Conservation (phyloP, 2,888 invertebrate genomes). For the Vandiemenella viatica region DNA sequence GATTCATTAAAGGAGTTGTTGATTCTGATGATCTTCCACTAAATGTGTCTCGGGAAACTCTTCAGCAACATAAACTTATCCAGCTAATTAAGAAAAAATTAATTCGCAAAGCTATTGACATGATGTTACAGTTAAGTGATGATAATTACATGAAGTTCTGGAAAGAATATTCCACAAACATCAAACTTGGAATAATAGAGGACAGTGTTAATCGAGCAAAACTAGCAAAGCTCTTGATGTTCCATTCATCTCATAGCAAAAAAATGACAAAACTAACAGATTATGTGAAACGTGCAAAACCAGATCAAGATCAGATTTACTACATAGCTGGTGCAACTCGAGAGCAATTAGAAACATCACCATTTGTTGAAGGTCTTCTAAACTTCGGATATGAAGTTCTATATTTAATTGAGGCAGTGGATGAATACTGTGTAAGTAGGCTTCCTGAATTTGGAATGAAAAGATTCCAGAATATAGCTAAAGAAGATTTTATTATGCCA, state of each 20-base stretch:
- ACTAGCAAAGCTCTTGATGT: neutral
- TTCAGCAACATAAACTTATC: slow-evolving; percentile 2
- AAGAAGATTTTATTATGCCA: neutral
- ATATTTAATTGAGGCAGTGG: neutral
- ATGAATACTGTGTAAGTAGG: neutral
- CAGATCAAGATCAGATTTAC: slow-evolving; percentile 1
- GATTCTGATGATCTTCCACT: slow-evolving; percentile 7
- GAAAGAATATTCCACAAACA: neutral
- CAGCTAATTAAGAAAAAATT: neutral
- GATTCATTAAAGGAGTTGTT: slow-evolving; percentile 2
- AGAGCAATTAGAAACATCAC: neutral
- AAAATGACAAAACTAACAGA: neutral
- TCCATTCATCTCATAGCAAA: neutral
- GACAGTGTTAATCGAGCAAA: neutral
- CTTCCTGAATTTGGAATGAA: neutral
- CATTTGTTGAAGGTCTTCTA: neutral
- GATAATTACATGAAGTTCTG: neutral
- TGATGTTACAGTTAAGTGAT: neutral
- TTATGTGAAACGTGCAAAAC: neutral
- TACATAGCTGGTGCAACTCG: neutral
- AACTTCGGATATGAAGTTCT: neutral
- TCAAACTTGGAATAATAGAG: slow-evolving; percentile 1
- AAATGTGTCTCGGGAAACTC: slow-evolving; percentile 3
- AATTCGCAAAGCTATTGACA: neutral
- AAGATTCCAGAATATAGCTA: neutral